Base-by-base conservation (phyloP, 2,113 vertebrate genomes). In the Corythaixoides concolor region DNA sequence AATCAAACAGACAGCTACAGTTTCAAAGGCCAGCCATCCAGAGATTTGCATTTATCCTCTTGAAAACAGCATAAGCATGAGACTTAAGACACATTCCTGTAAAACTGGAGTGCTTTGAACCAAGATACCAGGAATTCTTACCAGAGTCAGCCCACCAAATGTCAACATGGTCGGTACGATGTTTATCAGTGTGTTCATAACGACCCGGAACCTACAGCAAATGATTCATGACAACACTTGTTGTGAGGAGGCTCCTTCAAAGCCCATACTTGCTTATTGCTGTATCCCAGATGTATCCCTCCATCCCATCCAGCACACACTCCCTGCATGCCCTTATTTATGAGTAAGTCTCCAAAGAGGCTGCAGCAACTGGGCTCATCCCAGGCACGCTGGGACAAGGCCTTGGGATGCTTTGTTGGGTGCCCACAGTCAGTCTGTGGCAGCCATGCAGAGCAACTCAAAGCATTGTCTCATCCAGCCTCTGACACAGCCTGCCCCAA, bases 141-240 rank as follows among this genome's bases (percentile, higher is more conserved):
- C 99, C 93, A 99, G 74, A 88, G 99, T 98, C 75, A 99, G 98
- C 68, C 99, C 99, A 15, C 98, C 99, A 55, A 99, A 99, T 0
- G 98, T 99, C 96, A 99, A 97, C 97, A 99, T 99, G 0, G 99
- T 98, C 0, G 99, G 99, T 33, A 99, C 97, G 2, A 99, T 99
- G 97, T 99, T 98, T 84, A 99, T 98, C 92, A 99, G 96, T 0
- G 99, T 99, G 96, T 99, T 99, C 96, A 99, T 98, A 89, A 99
- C 99, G 7, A 98, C 95, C 19, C 98, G 98, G 95, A 99, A 99
- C 89, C 99, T 99, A 69, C 55, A 89, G 85, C 58, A 94, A 91
- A 89, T 1, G 16, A 67, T 45, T 59, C 17, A 66, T 32, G 23
- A 85, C 41, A 91, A 28, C 35, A 66, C 15, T 43, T 52, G 56